Conservation (phyloP, 2,888 invertebrate species). For the Antitype chi region DNA sequence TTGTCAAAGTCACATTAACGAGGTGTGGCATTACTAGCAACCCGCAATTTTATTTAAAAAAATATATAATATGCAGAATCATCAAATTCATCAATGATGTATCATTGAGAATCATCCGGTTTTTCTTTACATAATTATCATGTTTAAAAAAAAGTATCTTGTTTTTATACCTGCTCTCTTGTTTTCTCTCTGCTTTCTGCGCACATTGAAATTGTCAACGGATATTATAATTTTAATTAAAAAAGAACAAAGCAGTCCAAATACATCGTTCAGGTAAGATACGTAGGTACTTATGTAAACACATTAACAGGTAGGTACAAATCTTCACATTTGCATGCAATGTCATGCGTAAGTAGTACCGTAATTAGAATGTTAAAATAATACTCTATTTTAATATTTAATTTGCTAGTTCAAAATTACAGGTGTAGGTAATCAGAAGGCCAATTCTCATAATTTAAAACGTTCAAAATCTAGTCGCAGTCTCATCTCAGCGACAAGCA, state of each 20-base stretch:
- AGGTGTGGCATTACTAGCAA: slow-evolving; percentile 6
- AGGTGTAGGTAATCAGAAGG: too few relatives aligned
- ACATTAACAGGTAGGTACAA: slow-evolving; percentile 3
- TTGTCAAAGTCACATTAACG: slow-evolving; percentile 23
- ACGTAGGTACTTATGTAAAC: not conserved
- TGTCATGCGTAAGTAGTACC: not conserved
- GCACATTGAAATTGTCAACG: not conserved
- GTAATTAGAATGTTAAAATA: slow-evolving; percentile 1
- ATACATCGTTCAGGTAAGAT: not conserved
- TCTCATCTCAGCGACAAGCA: too few relatives aligned
- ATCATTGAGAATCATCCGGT: not conserved
- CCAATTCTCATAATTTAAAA: too few relatives aligned
- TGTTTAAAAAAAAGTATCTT: not conserved
- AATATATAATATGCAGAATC: not conserved
- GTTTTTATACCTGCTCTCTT: not conserved
- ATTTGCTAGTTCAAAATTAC: too few relatives aligned
- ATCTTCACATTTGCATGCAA: slow-evolving; percentile 18
- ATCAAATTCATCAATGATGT: too few relatives aligned
- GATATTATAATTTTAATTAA: not conserved
- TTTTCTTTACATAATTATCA: slow-evolving; percentile 9
- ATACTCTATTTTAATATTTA: too few relatives aligned
- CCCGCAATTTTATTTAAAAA: not conserved
- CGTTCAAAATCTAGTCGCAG: too few relatives aligned
- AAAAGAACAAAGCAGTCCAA: not conserved
- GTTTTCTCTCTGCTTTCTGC: not conserved